Evolutionary conservation across 1,140 invertebrate genomes (phyloP).

Genomic region (Mya arenaria): DNA sequence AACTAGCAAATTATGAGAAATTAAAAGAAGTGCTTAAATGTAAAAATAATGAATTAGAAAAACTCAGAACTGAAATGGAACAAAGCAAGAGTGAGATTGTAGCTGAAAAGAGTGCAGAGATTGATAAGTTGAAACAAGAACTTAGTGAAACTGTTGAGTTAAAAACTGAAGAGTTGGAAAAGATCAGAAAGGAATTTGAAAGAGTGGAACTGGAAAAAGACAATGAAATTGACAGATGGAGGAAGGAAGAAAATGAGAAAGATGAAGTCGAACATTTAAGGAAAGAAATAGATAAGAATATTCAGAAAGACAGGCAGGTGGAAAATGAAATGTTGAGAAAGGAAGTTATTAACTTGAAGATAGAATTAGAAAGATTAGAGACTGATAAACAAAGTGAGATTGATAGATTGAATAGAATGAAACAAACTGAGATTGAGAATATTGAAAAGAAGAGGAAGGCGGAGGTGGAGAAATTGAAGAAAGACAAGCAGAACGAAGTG

Average conservation of each 20-base stretch:
- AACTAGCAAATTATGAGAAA: not conserved
- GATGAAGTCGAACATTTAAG: constrained; percentile 24
- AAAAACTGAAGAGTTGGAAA: constrained; percentile 11
- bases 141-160: constrained; percentile 21
- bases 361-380: constrained; percentile 37
- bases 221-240: constrained; percentile 36
- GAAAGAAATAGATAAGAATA: constrained; percentile 50
- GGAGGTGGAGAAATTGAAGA: constrained; percentile 51
- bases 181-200: constrained; percentile 15
- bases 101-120: not conserved
- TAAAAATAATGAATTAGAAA: not conserved
- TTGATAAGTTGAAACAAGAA: constrained; percentile 1
- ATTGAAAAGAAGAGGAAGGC: constrained; percentile 53
- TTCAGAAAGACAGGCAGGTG: constrained; percentile 32
- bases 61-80: not conserved
- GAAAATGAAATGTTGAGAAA: constrained; percentile 35
- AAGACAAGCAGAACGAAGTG: constrained; percentile 33
- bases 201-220: constrained; percentile 21
- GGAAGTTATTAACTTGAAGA: constrained; percentile 44
- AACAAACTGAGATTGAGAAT: constrained; percentile 44
- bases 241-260: constrained; percentile 39
- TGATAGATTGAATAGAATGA: constrained; percentile 25
- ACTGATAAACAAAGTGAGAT: constrained; percentile 36
- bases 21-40: not conserved
- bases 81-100: too few relatives aligned